Percentiles rank a stretch among this genome's conserved stretches.
phyloP scores from a whole-genome alignment of 92 coral and sea anemone species.

The Paragorgia papillata region DNA sequence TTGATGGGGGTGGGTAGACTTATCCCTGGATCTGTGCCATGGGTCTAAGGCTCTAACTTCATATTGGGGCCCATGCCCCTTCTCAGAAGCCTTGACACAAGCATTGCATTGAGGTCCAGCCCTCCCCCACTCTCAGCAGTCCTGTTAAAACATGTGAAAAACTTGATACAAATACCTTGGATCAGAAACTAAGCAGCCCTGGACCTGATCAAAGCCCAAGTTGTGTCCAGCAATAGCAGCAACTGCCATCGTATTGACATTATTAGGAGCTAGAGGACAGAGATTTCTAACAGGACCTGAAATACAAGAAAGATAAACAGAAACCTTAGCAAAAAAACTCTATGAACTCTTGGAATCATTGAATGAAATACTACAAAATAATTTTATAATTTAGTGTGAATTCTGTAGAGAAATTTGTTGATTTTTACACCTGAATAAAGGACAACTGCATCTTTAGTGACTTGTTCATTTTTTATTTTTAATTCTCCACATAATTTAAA shows the following conservation, averaged over 20 bases:
- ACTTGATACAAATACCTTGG: slow-evolving; percentile 58
- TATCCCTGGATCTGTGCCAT: too few relatives aligned
- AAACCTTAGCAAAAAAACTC: too few relatives aligned
- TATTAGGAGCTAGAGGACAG: slow-evolving; percentile 85
- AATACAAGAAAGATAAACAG: not conserved
- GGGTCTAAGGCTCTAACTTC: too few relatives aligned
- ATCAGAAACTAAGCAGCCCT: slow-evolving; percentile 80
- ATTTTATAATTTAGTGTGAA: too few relatives aligned
- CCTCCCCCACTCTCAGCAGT: not conserved
- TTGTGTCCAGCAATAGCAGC: slow-evolving; percentile 88
- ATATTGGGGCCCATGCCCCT: too few relatives aligned
- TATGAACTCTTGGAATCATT: too few relatives aligned
- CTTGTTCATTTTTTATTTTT: slow-evolving; percentile 66
- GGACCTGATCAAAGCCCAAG: slow-evolving; percentile 74
- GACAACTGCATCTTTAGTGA: slow-evolving; percentile 60
- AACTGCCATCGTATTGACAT: slow-evolving; percentile 89
- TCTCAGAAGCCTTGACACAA: too few relatives aligned
- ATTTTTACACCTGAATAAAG: slow-evolving; percentile 67
- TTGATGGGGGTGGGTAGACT: too few relatives aligned
- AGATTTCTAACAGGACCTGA: slow-evolving; percentile 73
- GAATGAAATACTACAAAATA: too few relatives aligned
- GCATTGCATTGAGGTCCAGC: not conserved
- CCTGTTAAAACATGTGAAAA: not conserved
- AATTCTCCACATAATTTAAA: slow-evolving; percentile 72
- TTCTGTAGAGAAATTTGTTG: not conserved